Evolutionary conservation across 2,888 invertebrate species (phyloP), one percentile per base, ranked within the genome.

Genomic region (Vandiemenella viatica): DNA sequence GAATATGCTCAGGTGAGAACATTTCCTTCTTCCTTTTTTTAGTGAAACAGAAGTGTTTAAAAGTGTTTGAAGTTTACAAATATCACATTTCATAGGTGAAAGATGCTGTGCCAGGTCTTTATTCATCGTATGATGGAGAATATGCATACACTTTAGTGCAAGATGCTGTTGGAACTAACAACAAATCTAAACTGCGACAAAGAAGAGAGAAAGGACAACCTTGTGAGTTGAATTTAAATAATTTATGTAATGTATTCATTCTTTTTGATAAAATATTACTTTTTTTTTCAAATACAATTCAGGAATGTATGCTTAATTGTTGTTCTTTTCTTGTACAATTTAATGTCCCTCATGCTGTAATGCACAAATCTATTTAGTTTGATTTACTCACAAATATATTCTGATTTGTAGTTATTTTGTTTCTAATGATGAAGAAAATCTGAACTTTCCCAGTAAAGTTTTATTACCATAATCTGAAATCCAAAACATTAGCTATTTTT

Each of bases 61-160:
- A 32, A 32, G 2, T 13, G 10, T 32, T 32, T 32, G 6, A 2
- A 4, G 4, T 2, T 32, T 32, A 10, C 32, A 32, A 32, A 3
- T 4, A 4, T 37, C 21, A 46, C 41, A n/a, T 42, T 26, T 21
- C 55, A 13, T 54, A 63, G 63, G 67, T 75, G 26, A 74, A 78
- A 64, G 79, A 79, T 62, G 71, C 75, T 51, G 71, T 77, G 41
- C 71, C 70, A 26, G 70, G 66, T 55, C 61, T 70, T 58, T 74
- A 73, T 58, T 63, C 71, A 13, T 65, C 70, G 48, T 70, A 72
- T 54, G 75, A 75, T 51, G 72, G 72, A 21, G 78, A 78, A 57
- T 78, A 77, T 60, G 75, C 77, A 63, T 82, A 82, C 63, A 76
- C 79, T 45, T 67, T 76, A 56, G 80, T 78, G 46, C 77, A 77